Percentiles rank a stretch among this genome's conserved stretches.
Evolutionary conservation across 37 sponge, comb jelly and placozoan species (phyloP).

Genomic region (Dysidea cf. avara): DNA sequence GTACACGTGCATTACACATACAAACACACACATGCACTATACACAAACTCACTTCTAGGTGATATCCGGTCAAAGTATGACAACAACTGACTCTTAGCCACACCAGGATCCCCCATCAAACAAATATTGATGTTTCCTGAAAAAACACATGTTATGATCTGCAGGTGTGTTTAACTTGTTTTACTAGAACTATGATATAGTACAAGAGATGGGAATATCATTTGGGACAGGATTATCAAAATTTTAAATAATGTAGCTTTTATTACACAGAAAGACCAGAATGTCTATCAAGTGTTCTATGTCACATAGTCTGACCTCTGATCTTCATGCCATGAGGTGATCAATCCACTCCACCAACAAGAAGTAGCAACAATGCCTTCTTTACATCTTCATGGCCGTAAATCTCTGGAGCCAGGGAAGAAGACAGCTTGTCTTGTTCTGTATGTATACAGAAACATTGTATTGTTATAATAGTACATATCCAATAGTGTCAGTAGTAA

Average conservation of each 20-base stretch:
- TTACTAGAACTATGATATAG: no score
- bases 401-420: conserved; percentile 98
- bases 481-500: neutral
- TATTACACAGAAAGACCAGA: neutral
- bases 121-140: conserved; percentile 91
- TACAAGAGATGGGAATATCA: no score
- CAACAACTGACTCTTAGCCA: conserved; percentile 97
- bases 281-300: no score
- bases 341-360: conserved; percentile 96
- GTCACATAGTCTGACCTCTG: conserved; percentile 73
- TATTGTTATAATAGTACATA: neutral
- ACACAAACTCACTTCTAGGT: conserved; percentile 83
- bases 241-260: neutral
- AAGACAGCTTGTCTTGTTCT: conserved; percentile 85
- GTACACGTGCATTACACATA: no score
- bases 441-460: neutral
- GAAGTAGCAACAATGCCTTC: conserved; percentile 93
- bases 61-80: conserved; percentile 94
- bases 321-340: conserved; percentile 98
- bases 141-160: conserved; percentile 3
- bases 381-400: conserved; percentile 98
- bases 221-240: neutral
- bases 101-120: conserved; percentile 99
- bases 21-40: neutral
- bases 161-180: no score